These are phyloP conservation scores for Falco cherrug DNA, from an alignment of 2,797 vertebrate genomes.

Conservation along the genomic window DNA sequence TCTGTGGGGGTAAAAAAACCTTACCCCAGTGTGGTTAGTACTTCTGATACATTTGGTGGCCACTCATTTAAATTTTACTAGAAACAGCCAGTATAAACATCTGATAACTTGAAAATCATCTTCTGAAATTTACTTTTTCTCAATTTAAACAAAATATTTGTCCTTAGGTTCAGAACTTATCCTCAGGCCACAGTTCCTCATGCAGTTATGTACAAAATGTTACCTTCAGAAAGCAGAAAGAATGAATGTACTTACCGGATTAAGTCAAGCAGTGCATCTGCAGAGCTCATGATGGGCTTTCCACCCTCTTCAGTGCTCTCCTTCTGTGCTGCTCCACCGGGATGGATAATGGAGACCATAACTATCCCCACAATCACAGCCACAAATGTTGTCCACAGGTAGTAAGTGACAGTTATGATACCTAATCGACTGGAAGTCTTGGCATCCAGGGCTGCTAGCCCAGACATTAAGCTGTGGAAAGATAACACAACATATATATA, in stretches of 20 bases:
- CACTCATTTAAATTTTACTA: neutral
- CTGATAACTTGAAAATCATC: neutral
- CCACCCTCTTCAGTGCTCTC: conserved; percentile 87
- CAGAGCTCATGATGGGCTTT: conserved; percentile 94
- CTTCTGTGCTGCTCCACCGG: conserved; percentile 92
- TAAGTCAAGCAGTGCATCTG: conserved; percentile 93
- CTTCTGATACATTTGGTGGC: neutral
- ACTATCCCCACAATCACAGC: conserved; percentile 94
- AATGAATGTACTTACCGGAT: conserved; percentile 83
- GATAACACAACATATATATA: neutral
- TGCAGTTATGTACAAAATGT: neutral
- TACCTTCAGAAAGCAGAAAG: conserved; percentile 4
- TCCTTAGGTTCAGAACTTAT: neutral
- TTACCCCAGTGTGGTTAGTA: neutral
- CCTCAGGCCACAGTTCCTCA: neutral
- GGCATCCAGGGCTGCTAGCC: conserved; percentile 92
- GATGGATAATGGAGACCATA: conserved; percentile 96
- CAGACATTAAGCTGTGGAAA: conserved; percentile 90
- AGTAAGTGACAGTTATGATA: conserved; percentile 93
- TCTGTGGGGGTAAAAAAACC: neutral
- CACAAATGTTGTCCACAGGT: conserved; percentile 96
- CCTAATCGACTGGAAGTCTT: conserved; percentile 95
- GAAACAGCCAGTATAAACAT: neutral
- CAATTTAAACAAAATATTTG: neutral
- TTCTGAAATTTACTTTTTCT: neutral